These are phyloP conservation scores for Peucedramus taeniatus DNA, from an alignment of 2,113 vertebrate species.

Conservation along the genomic window DNA sequence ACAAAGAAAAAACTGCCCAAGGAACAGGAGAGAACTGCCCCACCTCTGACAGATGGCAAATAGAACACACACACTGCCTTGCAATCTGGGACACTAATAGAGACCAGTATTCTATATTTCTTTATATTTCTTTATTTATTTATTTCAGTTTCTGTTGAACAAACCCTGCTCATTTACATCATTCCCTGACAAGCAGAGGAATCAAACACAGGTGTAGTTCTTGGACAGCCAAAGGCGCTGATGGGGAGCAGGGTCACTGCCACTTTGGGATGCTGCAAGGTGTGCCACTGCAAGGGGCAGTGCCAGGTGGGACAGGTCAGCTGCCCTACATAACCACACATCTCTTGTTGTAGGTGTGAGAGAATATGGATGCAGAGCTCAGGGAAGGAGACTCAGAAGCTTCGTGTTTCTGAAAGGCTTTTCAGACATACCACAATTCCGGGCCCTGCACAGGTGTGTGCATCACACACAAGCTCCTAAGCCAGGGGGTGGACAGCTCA, in stretches of 20 bases:
- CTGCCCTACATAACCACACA: neutral
- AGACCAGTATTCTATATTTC: neutral
- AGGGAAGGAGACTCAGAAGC: neutral
- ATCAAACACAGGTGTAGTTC: neutral
- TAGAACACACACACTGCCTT: too few relatives aligned
- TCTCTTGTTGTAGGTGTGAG: fast-evolving
- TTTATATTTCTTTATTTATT: neutral
- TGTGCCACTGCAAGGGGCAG: too few relatives aligned
- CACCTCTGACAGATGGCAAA: too few relatives aligned
- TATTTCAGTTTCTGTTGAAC: neutral
- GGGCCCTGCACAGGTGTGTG: fast-evolving
- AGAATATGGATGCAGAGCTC: fast-evolving
- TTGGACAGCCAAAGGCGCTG: neutral
- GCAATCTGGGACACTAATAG: too few relatives aligned
- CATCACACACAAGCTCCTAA: fast-evolving
- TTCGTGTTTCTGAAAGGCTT: neutral
- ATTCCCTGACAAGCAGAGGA: neutral
- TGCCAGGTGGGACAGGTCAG: fast-evolving
- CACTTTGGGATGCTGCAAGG: neutral
- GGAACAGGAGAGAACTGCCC: too few relatives aligned
- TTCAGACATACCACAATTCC: fast-evolving
- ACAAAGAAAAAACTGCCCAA: too few relatives aligned
- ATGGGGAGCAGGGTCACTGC: too few relatives aligned
- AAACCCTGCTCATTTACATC: neutral
- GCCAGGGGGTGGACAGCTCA: fast-evolving